These are phyloP conservation scores for Andrena chrysosceles DNA, from an alignment of 2,888 invertebrate genomes.

Conservation along the genomic window DNA sequence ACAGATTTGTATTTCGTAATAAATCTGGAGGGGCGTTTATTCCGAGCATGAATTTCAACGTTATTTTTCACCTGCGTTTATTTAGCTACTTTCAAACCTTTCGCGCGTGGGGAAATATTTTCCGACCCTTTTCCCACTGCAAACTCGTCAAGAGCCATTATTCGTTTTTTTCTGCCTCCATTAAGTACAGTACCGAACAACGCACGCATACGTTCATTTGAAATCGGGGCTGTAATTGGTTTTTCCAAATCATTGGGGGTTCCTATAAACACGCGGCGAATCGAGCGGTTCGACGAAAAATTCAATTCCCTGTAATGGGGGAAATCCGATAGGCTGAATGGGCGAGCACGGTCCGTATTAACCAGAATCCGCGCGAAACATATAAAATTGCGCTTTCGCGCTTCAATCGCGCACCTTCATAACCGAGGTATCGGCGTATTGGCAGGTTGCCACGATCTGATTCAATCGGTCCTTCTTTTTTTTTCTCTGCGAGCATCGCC, in stretches of 20 bases:
- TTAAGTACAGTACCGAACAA: conserved; percentile 13
- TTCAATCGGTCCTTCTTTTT: conserved; percentile 13
- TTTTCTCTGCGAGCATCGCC: not conserved
- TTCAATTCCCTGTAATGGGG: conserved; percentile 35
- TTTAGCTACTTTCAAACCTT: conserved; percentile 8
- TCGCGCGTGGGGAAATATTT: not conserved
- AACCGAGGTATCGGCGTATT: conserved; percentile 39
- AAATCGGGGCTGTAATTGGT: conserved; percentile 35
- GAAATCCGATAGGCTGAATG: conserved; percentile 41
- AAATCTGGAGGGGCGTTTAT: conserved; percentile 7
- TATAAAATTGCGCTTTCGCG: conserved; percentile 10
- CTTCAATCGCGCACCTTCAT: conserved; percentile 21
- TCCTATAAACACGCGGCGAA: conserved; percentile 22
- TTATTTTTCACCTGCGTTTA: conserved; percentile 24
- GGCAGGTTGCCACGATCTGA: conserved; percentile 36
- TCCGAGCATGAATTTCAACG: conserved; percentile 10
- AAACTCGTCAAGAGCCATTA: not conserved
- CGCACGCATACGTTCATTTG: conserved; percentile 33
- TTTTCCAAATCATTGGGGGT: conserved; percentile 34
- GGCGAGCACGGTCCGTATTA: conserved; percentile 9
- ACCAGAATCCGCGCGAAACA: conserved; percentile 27
- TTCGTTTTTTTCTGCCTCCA: conserved; percentile 21
- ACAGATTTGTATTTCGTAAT: conserved; percentile 12
- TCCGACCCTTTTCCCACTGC: not conserved
- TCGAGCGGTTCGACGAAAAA: conserved; percentile 43